Conservation (phyloP, 2,113 vertebrate species). For the Ciconia boyciana region DNA sequence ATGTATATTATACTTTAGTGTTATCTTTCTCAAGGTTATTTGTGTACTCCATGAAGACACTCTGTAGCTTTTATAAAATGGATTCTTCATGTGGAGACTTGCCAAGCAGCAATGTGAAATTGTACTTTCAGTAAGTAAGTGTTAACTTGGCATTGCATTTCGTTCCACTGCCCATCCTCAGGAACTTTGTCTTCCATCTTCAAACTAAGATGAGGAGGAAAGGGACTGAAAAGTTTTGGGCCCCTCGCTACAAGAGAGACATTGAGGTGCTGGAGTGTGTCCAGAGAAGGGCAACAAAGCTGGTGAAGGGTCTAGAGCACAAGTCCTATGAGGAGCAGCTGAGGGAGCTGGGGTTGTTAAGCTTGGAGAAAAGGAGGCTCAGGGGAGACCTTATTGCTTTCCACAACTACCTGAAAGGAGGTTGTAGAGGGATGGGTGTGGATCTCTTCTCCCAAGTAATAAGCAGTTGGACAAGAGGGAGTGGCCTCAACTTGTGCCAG, state of each 20-base stretch:
- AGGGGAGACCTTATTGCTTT: neutral
- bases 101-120: neutral
- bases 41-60: neutral
- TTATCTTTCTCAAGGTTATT: neutral
- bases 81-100: neutral
- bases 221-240: neutral
- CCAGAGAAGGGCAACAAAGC: neutral
- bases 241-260: neutral
- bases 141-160: neutral
- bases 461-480: no score
- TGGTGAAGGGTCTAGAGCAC: neutral
- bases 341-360: neutral
- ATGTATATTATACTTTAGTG: neutral
- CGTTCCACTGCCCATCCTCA: rapidly evolving
- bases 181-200: neutral
- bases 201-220: neutral
- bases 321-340: neutral
- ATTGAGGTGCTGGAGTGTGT: neutral
- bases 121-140: neutral
- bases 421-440: neutral
- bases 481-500: no score
- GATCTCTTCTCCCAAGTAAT: neutral
- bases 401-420: no score
- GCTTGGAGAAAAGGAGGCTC: neutral
- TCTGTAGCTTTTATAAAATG: neutral